A percentile compares a stretch with the other conserved stretches of the same genome.
phyloP scores from a whole-genome alignment of 2,113 vertebrate species.

The Melanostigma gelatinosum region DNA sequence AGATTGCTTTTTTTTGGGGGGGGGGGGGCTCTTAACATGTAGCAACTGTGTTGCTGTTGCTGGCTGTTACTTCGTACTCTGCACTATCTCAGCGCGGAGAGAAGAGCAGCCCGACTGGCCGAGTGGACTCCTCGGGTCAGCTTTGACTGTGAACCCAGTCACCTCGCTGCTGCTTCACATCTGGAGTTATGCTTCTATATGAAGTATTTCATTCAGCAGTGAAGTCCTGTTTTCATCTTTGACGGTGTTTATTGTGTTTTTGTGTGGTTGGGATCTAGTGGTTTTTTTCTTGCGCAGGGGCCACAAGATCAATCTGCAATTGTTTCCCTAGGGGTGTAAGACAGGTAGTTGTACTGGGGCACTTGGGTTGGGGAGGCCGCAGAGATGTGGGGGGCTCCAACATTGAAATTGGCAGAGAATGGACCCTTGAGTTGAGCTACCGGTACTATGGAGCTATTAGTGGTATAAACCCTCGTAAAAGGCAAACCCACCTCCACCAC shows the following conservation, averaged over 20 bases:
- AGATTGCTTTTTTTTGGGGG: neutral
- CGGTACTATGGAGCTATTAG: neutral
- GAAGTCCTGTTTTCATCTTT: neutral
- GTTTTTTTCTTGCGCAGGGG: conserved; percentile 2
- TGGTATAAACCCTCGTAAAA: neutral
- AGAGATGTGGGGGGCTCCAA: neutral
- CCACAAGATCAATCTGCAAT: conserved; percentile 18
- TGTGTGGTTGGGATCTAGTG: neutral
- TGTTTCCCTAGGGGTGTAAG: neutral
- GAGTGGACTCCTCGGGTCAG: conserved; percentile 55
- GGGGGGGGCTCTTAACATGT: conserved; percentile 8
- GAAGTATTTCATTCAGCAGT: neutral
- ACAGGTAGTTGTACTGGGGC: neutral
- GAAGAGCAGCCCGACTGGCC: conserved; percentile 9
- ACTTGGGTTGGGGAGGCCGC: neutral
- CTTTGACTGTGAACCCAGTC: conserved; percentile 43
- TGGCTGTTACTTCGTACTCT: conserved; percentile 35
- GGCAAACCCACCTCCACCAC: neutral
- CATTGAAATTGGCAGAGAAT: neutral
- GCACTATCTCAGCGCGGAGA: neutral
- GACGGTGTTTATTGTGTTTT: conserved; percentile 5
- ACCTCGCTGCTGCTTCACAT: conserved; percentile 52
- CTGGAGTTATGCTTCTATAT: conserved; percentile 32
- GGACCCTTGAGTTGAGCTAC: neutral
- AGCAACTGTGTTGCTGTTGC: conserved; percentile 50